Conservation (phyloP, 2,888 invertebrate genomes). For the Onthophagus sagittarius region DNA sequence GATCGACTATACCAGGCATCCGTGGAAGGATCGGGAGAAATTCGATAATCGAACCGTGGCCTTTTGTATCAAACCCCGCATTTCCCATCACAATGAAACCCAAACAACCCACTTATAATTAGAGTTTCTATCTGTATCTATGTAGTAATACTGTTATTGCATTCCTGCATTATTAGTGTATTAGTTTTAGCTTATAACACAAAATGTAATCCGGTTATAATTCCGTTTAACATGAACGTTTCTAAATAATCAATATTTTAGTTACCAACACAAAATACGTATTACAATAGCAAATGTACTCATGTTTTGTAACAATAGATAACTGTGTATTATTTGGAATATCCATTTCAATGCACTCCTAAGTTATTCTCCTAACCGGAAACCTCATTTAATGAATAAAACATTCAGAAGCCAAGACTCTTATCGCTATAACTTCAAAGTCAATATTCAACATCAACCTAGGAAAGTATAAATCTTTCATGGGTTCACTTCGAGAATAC, state of each 20-base stretch:
- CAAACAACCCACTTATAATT: neutral
- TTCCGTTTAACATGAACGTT: neutral
- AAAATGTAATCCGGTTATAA: neutral
- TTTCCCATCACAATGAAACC: neutral
- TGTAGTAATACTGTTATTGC: neutral
- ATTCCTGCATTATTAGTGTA: neutral
- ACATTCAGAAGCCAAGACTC: neutral
- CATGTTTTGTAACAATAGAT: no score
- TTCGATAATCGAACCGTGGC: neutral
- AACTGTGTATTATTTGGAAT: no score
- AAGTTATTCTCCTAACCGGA: neutral
- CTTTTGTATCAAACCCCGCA: neutral
- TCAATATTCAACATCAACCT: neutral
- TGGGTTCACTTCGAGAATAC: neutral
- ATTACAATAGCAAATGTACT: no score
- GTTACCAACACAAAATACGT: no score
- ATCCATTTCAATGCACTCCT: neutral
- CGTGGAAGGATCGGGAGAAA: neutral
- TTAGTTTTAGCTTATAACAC: neutral
- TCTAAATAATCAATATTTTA: no score
- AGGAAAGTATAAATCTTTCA: neutral
- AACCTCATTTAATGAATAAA: neutral
- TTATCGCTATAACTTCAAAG: neutral
- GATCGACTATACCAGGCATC: neutral
- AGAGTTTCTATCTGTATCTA: neutral